Percentiles rank a stretch among this genome's conserved stretches.
These are phyloP conservation scores for Eristalis tenax DNA, from an alignment of 2,888 invertebrate species.

Conservation along the genomic window DNA sequence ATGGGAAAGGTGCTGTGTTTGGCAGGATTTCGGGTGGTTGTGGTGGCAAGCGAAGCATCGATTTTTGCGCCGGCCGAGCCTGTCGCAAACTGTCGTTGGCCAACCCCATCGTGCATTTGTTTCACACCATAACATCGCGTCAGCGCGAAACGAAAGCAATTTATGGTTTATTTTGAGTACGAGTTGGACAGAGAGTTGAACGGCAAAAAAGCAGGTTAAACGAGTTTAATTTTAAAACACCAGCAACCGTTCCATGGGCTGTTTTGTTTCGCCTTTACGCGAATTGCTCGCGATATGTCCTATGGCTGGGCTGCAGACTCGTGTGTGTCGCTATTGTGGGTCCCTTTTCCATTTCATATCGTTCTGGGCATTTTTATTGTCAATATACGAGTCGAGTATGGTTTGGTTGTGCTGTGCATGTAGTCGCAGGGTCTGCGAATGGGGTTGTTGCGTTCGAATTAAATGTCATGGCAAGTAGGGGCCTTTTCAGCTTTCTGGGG, in stretches of 20 bases:
- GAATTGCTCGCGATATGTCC: conserved; percentile 23
- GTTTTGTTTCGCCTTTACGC: neutral
- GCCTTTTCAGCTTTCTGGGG: conserved; percentile 29
- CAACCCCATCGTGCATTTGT: conserved; percentile 36
- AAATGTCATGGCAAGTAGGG: conserved; percentile 21
- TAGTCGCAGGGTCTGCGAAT: conserved; percentile 17
- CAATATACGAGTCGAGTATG: neutral
- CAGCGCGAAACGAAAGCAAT: conserved; percentile 13
- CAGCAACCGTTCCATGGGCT: conserved; percentile 22
- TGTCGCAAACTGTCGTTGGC: conserved; percentile 36
- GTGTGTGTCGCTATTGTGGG: neutral
- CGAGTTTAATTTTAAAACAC: conserved; percentile 56
- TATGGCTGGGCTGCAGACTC: conserved; percentile 6
- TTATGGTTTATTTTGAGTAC: conserved; percentile 51
- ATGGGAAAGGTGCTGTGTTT: conserved; percentile 14
- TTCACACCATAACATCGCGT: neutral
- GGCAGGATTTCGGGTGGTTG: neutral
- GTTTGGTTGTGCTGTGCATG: neutral
- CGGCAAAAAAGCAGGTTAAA: conserved; percentile 61
- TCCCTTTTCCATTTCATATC: neutral
- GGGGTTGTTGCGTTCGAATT: conserved; percentile 45
- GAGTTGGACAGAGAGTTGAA: conserved; percentile 45
- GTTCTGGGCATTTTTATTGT: conserved; percentile 12
- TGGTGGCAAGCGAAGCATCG: conserved; percentile 26
- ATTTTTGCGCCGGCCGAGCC: conserved; percentile 33